Evolutionary conservation across 2,113 vertebrate genomes (phyloP).

Genomic region (Pogona vitticeps): DNA sequence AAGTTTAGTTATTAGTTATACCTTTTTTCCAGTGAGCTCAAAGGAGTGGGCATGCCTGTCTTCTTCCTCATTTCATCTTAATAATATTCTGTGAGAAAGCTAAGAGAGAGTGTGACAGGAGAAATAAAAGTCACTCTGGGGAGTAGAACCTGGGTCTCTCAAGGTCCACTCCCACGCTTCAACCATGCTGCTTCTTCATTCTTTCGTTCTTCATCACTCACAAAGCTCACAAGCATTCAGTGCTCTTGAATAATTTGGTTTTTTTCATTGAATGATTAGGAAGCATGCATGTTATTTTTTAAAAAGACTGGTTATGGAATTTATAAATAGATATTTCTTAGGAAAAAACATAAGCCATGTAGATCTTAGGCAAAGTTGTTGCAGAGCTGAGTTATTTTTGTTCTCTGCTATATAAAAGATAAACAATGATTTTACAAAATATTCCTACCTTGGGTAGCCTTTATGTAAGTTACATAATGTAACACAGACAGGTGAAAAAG

Average conservation of each 20-base stretch:
- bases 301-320: not conserved
- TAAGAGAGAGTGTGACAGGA: too few species aligned
- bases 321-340: not conserved
- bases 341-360: not conserved
- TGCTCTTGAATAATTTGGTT: too few species aligned
- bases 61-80: not conserved
- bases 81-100: not conserved
- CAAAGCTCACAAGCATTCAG: not conserved
- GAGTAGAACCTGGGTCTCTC: too few species aligned
- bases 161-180: too few species aligned
- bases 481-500: rapidly evolving
- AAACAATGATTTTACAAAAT: not conserved
- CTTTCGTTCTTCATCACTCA: not conserved
- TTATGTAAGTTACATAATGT: too few species aligned
- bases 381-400: rapidly evolving
- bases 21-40: too few species aligned
- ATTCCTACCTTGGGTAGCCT: not conserved
- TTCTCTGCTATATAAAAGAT: too few species aligned
- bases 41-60: too few species aligned
- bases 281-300: not conserved
- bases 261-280: not conserved
- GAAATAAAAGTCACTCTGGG: too few species aligned
- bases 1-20: too few species aligned
- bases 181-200: not conserved
- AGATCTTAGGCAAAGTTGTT: rapidly evolving